Evolutionary conservation across 2,797 vertebrate species (phyloP), one percentile per base, ranked within the genome.

Genomic region (Premnoplex brunnescens): DNA sequence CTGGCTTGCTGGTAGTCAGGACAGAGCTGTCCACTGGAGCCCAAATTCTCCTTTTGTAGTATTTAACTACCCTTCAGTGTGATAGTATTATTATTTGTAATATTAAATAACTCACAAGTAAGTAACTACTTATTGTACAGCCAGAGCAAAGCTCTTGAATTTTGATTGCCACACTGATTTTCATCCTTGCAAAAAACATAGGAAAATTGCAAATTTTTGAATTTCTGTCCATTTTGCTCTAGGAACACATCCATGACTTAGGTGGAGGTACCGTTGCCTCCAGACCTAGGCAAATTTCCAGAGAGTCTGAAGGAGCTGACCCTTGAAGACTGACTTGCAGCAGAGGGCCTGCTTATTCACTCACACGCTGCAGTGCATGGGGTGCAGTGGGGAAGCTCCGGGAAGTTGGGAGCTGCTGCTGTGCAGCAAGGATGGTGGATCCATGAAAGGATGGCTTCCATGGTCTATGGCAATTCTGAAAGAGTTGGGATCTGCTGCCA

Each of bases 381-480:
- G 14, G 52, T 56, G 56, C n/a, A 39, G 10, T 17, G 28, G 27
- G 34, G 6, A 5, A 64, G 4, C 52, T 68, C 43, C 59, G 64
- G 6, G 12, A 23, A 34, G 7, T 0, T 26, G 44, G 24, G 39
- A 76, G 36, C 8, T 75, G 26, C 44, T 85, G 28, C 17, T 10
- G 9, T 37, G 23, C 12, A 52, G 10, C 6, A 2, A 30, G 14
- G 16, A 12, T 34, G 41, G 22, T 26, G 32, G 39, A 55, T 62
- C 43, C 20, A 13, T 7, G 8, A 46, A 73, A 80, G 24, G n/a
- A 58, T 13, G 7, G 0, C 7, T 80, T 59, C 20, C 30, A 41
- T 0, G 0, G 14, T 9, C 68, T 63, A 2, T 0, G 2, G 18
- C 0, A 1, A 5, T 39, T 76, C 44, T 21, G 41, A 51, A 41